Percentiles rank a stretch among this genome's conserved stretches.
These are phyloP conservation scores for Ennomos quercinarius DNA, from an alignment of 2,888 invertebrate species.

Conservation along the genomic window DNA sequence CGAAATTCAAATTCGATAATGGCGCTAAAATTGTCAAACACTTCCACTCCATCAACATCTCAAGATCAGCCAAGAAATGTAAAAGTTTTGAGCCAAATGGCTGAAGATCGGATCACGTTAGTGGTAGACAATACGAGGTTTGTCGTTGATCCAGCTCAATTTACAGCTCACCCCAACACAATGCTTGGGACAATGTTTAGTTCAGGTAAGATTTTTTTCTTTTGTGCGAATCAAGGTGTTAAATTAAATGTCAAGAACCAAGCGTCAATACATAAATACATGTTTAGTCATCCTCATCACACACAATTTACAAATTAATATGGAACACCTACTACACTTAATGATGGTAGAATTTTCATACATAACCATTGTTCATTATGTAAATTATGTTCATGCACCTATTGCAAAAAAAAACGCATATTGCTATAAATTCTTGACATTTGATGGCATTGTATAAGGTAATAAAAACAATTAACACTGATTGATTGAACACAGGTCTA, in stretches of 20 bases:
- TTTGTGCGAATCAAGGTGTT: neutral
- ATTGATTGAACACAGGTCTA: conserved; percentile 78
- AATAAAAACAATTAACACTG: too few relatives aligned
- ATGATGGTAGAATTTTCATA: too few relatives aligned
- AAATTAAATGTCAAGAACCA: too few relatives aligned
- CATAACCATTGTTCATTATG: too few relatives aligned
- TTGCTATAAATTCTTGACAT: too few relatives aligned
- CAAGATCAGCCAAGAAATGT: conserved; percentile 67
- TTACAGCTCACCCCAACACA: conserved; percentile 98
- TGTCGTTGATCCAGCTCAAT: conserved; percentile 96
- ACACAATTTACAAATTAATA: too few relatives aligned
- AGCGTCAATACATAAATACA: too few relatives aligned
- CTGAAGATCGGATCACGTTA: conserved; percentile 93
- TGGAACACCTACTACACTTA: too few relatives aligned
- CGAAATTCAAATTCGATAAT: conserved; percentile 61
- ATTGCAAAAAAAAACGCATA: too few relatives aligned
- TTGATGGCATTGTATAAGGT: too few relatives aligned
- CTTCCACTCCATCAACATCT: conserved; percentile 63
- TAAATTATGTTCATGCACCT: too few relatives aligned
- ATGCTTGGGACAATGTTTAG: conserved; percentile 99
- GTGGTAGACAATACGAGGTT: conserved; percentile 97
- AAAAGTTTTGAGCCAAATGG: conserved; percentile 63
- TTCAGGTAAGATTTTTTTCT: conserved; percentile 84
- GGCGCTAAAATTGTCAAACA: conserved; percentile 65
- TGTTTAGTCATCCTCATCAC: too few relatives aligned